Evolutionary conservation across 2,113 vertebrate species (phyloP).

Genomic region (Clupea harengus): DNA sequence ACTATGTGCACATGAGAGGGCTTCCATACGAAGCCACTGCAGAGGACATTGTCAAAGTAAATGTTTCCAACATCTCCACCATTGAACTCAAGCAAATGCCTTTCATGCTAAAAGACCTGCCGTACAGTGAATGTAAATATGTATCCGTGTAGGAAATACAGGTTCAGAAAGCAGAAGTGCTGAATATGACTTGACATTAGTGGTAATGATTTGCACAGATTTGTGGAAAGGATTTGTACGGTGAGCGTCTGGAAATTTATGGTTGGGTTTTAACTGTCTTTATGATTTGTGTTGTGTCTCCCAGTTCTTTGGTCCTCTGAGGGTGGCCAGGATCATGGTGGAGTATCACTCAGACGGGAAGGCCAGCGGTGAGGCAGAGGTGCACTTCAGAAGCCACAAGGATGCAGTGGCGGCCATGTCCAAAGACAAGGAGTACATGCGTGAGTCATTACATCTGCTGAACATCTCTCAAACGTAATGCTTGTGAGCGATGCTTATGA

Average conservation of each 20-base stretch:
- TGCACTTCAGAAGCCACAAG: constrained; percentile 77
- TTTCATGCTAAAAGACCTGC: not conserved
- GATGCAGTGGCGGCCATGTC: constrained; percentile 81
- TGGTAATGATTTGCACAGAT: no score
- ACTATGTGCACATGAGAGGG: constrained; percentile 82
- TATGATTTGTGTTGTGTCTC: constrained; percentile 3
- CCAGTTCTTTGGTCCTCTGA: constrained; percentile 87
- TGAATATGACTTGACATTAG: not conserved
- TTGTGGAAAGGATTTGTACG: no score
- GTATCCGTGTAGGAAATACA: not conserved
- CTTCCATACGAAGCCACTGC: constrained; percentile 77
- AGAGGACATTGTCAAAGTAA: constrained; percentile 83
- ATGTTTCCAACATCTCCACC: not conserved
- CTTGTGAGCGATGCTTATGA: not conserved
- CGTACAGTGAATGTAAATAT: not conserved
- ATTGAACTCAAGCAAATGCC: not conserved
- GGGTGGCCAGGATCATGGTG: constrained; percentile 76
- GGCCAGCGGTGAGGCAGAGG: constrained; percentile 77
- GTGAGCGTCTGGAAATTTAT: no score
- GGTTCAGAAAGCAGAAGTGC: not conserved
- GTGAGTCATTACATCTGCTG: constrained; percentile 61
- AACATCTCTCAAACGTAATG: not conserved
- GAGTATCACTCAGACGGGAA: constrained; percentile 78
- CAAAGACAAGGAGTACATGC: constrained; percentile 78
- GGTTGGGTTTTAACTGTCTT: not conserved